Conservation (phyloP, 2,797 vertebrate genomes). For the Podarcis lilfordi region DNA sequence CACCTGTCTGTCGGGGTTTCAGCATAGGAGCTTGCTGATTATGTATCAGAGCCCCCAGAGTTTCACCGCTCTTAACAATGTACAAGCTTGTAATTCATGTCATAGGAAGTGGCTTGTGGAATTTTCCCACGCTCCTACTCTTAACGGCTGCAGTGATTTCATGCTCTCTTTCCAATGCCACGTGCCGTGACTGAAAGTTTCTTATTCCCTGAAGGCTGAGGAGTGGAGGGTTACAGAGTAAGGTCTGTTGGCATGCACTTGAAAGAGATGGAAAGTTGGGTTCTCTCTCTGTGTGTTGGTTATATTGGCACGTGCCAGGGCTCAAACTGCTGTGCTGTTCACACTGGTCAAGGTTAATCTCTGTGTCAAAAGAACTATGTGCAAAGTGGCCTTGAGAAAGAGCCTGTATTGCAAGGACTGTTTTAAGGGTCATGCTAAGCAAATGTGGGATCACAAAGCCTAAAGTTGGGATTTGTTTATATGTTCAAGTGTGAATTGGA, state of each 20-base stretch:
- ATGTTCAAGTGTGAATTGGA: neutral
- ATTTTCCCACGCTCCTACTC: neutral
- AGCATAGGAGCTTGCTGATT: neutral
- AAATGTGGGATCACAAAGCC: no score
- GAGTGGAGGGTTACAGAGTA: neutral
- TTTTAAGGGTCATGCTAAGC: neutral
- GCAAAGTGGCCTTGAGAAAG: neutral
- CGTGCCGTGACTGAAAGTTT: neutral
- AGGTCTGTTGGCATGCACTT: neutral
- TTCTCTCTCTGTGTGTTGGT: neutral
- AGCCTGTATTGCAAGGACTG: neutral
- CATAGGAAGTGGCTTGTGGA: slow-evolving; percentile 20
- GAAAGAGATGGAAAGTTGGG: neutral
- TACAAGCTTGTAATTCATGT: neutral
- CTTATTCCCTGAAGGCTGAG: neutral
- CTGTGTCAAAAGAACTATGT: neutral
- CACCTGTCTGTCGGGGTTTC: neutral
- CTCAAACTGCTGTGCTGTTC: neutral
- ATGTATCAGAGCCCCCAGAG: neutral
- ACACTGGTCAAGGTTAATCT: neutral
- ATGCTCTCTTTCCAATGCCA: slow-evolving; percentile 4
- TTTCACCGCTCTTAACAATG: neutral
- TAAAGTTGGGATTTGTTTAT: neutral
- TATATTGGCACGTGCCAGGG: neutral
- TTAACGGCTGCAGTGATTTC: neutral